A percentile compares a stretch with the other conserved stretches of the same genome.
Evolutionary conservation across 2,888 invertebrate species (phyloP).

Genomic region (Ophion obscuratus): DNA sequence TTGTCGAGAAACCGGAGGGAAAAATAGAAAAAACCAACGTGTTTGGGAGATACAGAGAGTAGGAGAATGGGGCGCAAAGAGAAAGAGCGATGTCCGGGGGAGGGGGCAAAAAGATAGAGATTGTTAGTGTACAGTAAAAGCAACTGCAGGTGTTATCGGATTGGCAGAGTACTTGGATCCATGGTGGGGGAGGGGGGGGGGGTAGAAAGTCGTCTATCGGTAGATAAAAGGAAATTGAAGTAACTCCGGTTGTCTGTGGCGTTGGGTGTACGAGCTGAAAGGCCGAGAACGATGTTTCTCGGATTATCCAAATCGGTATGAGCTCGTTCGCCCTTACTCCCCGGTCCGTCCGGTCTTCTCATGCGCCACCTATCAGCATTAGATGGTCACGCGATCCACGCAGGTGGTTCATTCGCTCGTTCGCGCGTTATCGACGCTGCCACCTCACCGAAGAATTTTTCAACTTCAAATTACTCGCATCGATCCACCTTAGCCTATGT

Average conservation of each 20-base stretch:
- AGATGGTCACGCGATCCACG: conserved; percentile 67
- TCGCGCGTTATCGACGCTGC: conserved; percentile 67
- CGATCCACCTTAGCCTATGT: conserved; percentile 55
- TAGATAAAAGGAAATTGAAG: conserved; percentile 66
- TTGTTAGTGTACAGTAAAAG: conserved; percentile 61
- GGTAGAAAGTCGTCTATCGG: conserved; percentile 54
- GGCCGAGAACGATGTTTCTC: conserved; percentile 57
- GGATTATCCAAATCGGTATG: conserved; percentile 39
- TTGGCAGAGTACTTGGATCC: conserved; percentile 55
- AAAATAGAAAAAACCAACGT: conserved; percentile 1
- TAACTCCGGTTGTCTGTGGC: conserved; percentile 62
- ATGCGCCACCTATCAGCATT: conserved; percentile 61
- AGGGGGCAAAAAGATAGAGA: conserved; percentile 21
- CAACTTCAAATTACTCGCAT: conserved; percentile 65
- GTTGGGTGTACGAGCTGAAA: conserved; percentile 39
- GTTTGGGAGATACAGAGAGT: background rate
- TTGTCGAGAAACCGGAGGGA: conserved; percentile 28
- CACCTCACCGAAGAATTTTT: conserved; percentile 62
- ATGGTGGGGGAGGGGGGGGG: conserved; percentile 24
- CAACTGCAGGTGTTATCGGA: conserved; percentile 61
- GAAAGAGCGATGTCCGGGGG: conserved; percentile 26
- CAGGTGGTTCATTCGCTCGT: conserved; percentile 38
- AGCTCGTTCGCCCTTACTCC: background rate
- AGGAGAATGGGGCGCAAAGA: conserved; percentile 16
- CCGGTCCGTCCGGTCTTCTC: background rate